phyloP scores from a whole-genome alignment of 2,888 invertebrate species.

The Atethmia centrago region DNA sequence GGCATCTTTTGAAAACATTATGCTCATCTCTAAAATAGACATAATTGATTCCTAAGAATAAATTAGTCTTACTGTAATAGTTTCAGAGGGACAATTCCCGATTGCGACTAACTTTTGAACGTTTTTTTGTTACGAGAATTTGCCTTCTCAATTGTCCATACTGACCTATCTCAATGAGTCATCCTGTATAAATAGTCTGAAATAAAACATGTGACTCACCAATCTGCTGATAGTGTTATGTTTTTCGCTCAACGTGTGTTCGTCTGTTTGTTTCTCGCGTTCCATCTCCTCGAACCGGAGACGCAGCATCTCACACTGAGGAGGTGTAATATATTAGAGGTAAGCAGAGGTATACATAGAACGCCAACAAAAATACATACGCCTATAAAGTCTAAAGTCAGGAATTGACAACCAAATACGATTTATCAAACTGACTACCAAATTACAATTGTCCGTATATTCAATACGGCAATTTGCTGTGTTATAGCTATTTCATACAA shows the following conservation, averaged over 20 bases:
- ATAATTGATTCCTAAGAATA: background rate
- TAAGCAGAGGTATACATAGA: background rate
- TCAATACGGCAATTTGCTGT: too few relatives aligned
- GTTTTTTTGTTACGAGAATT: background rate
- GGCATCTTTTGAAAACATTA: background rate
- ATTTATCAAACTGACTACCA: too few relatives aligned
- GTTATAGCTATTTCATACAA: too few relatives aligned
- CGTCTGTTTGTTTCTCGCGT: slow-evolving; percentile 84
- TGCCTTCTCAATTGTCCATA: background rate
- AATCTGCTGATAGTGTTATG: slow-evolving; percentile 86
- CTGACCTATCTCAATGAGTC: background rate
- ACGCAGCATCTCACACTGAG: slow-evolving; percentile 89
- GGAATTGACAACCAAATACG: too few relatives aligned
- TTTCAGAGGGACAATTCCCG: background rate
- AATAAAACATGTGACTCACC: slow-evolving; percentile 75
- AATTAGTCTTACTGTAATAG: background rate
- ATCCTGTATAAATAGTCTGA: background rate
- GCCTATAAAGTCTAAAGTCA: too few relatives aligned
- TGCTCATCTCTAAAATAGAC: background rate
- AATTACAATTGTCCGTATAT: too few relatives aligned
- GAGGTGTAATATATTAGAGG: slow-evolving; percentile 11
- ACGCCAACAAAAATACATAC: background rate
- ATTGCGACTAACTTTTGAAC: too few relatives aligned
- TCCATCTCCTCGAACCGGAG: slow-evolving; percentile 90
- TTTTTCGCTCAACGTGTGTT: slow-evolving; percentile 82